Evolutionary conservation across 64 coral and sea anemone species (phyloP), one percentile per base, ranked within the genome.

Genomic region (Stichodactyla helianthus): DNA sequence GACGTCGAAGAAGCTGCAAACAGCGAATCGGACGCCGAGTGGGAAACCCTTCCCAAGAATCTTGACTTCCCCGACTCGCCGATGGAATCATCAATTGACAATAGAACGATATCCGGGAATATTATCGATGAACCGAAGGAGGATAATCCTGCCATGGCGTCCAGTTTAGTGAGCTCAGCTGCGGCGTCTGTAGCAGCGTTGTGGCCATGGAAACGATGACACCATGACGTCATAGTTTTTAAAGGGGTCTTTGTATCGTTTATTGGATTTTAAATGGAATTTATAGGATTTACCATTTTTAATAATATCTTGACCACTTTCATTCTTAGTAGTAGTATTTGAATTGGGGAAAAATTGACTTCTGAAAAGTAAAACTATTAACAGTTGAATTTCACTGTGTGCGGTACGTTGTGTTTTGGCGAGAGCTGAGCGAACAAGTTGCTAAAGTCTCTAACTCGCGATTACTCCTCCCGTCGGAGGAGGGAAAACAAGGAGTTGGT

Each of bases 181-280:
- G 93, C 93, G 50, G 93, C 93, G 28, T 95, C 93, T 59, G 93
- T 95, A n/a, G 93, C 93, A n/a, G 93, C 93, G 10, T 55, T 95
- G 6, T 95, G 93, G 93, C 93, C 90, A 25, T 95, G 93, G 93
- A 95, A 95, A 84, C 91, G 85, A 83, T 95, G 82, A 86, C 83
- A 70, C 8, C 50, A 65, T n/a, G 19, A n/a, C 19, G 22, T 65
- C 19, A 65, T 65, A 22, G 62, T 6, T n/a, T 65, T 65, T 65
- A n/a, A 65, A 65, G 62, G 62, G 18, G 35, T 44, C 35, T 44
- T 44, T 44, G 2, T 44, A 44, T 3, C 35, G 35, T 44, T 44
- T 44, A 44, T 44, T 44, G 35, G 35, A 44, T 44, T 44, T 44
- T 44, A 44, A 44, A 44, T 31, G 28, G 28, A 31, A 31, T 31